Conservation (phyloP, 2,888 invertebrate species). For the Caenorhabditis imperialis region DNA sequence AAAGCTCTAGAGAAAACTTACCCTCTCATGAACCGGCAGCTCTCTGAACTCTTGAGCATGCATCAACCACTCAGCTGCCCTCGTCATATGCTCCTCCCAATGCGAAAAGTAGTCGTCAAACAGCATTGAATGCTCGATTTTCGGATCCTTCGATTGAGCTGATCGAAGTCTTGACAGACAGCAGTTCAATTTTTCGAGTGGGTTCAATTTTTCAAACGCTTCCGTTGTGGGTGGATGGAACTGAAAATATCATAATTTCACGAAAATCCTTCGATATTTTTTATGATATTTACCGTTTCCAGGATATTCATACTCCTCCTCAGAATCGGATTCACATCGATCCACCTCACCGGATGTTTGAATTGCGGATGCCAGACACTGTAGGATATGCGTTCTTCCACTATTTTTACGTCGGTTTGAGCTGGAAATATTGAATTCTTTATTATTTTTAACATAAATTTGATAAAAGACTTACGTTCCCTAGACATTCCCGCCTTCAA, state of each 20-base stretch:
- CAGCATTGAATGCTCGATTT: constrained; percentile 7
- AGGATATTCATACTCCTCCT: constrained; percentile 18
- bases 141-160: constrained; percentile 4
- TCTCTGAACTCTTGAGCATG: constrained; percentile 20
- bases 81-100: constrained; percentile 32
- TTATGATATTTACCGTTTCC: constrained; percentile 3
- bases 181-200: constrained; percentile 17
- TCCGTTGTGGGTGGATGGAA: constrained; percentile 7
- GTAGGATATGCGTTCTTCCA: not conserved
- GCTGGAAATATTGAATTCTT: not conserved
- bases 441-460: too few species aligned
- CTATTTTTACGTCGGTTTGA: not conserved
- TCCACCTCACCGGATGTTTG: constrained; percentile 2
- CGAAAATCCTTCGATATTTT: not conserved
- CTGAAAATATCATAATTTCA: constrained; percentile 11
- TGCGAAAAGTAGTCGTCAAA: constrained; percentile 21
- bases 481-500: constrained; percentile 7
- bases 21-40: constrained; percentile 27
- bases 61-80: constrained; percentile 35
- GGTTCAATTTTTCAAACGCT: constrained; percentile 2
- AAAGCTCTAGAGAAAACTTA: not conserved
- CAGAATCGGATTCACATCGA: constrained; percentile 22
- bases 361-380: constrained; percentile 4
- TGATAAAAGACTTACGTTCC: constrained; percentile 9
- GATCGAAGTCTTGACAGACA: constrained; percentile 6